phyloP scores from a whole-genome alignment of 2,888 invertebrate genomes.

The Parelbella ahira region DNA sequence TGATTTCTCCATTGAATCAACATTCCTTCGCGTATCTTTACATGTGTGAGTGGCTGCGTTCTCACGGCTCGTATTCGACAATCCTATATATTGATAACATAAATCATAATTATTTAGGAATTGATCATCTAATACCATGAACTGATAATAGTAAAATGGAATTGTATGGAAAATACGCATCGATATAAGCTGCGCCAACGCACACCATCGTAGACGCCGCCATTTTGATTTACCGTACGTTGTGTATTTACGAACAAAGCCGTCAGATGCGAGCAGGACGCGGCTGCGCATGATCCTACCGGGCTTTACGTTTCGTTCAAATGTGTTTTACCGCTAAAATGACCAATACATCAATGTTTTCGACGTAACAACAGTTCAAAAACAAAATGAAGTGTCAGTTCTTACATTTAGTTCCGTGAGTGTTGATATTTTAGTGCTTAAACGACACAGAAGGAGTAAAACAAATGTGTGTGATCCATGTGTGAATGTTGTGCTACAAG shows the following conservation, averaged over 20 bases:
- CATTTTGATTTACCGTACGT: constrained; percentile 79
- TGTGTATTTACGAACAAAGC: constrained; percentile 80
- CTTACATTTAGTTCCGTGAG: constrained; percentile 78
- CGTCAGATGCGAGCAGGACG: constrained; percentile 79
- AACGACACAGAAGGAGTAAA: constrained; percentile 73
- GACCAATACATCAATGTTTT: constrained; percentile 59
- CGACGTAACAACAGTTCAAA: constrained; percentile 68
- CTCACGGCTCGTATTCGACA: constrained; percentile 53
- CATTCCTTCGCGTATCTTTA: constrained; percentile 75
- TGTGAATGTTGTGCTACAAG: constrained; percentile 82
- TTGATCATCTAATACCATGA: constrained; percentile 32
- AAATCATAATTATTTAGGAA: constrained; percentile 40
- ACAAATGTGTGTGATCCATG: constrained; percentile 80
- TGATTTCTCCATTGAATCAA: constrained; percentile 79
- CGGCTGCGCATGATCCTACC: constrained; percentile 76
- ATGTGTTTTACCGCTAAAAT: constrained; percentile 79
- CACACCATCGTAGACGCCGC: constrained; percentile 65
- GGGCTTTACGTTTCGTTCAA: constrained; percentile 61
- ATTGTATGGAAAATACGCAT: constrained; percentile 38
- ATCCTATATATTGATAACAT: constrained; percentile 45
- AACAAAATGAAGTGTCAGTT: constrained; percentile 80
- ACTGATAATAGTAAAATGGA: constrained; percentile 30
- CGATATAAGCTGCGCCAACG: constrained; percentile 61
- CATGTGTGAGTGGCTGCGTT: constrained; percentile 66
- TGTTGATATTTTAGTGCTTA: constrained; percentile 67